Percentiles rank a stretch among this genome's conserved stretches.
These are phyloP conservation scores for Argopecten irradians DNA, from an alignment of 1,140 invertebrate species.

Conservation along the genomic window DNA sequence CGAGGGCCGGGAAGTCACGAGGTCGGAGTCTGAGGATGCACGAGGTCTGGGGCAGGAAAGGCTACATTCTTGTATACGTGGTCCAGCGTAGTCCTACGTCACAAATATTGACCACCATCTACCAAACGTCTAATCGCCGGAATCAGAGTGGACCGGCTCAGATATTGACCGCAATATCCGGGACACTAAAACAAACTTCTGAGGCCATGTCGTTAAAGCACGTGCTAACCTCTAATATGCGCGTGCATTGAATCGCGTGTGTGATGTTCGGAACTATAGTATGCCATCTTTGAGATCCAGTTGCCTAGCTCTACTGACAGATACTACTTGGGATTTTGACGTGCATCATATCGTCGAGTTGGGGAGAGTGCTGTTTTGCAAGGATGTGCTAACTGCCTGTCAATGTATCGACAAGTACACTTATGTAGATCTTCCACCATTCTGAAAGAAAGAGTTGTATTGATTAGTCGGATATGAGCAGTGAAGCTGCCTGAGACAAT, in stretches of 20 bases:
- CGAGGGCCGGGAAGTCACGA: too few species aligned
- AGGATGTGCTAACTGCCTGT: background rate
- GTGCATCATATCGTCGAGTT: background rate
- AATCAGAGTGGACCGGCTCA: background rate
- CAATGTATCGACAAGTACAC: background rate
- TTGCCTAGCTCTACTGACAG: background rate
- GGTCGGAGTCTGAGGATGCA: too few species aligned
- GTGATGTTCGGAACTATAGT: background rate
- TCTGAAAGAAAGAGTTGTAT: background rate
- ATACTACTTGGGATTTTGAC: background rate
- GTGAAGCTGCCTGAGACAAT: conserved; percentile 7
- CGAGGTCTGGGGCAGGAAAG: background rate
- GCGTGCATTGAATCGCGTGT: background rate
- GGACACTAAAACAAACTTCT: background rate
- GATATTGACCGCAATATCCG: conserved; percentile 20
- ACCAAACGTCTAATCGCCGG: background rate
- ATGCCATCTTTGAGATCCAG: background rate
- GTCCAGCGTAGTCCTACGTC: background rate
- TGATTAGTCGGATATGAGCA: background rate
- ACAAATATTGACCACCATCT: background rate
- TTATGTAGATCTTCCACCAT: background rate
- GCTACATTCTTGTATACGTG: background rate
- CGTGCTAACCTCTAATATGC: conserved; percentile 20
- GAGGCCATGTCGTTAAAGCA: background rate
- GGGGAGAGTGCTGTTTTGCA: background rate